A percentile compares a stretch with the other conserved stretches of the same genome.
These are phyloP conservation scores for Lepidonotus clava DNA, from an alignment of 2,888 invertebrate species.

Conservation along the genomic window DNA sequence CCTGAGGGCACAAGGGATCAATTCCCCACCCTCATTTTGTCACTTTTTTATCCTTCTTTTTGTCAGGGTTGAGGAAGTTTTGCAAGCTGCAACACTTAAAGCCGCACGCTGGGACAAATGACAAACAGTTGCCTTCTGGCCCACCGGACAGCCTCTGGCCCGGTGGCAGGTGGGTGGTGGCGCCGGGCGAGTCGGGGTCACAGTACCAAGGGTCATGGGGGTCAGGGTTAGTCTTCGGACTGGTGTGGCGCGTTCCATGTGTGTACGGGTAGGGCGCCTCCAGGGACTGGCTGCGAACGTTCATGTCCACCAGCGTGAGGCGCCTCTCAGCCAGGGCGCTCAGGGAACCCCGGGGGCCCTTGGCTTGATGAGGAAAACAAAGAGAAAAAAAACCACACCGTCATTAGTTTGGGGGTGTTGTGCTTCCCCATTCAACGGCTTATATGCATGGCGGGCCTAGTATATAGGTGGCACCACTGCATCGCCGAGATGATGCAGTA, in stretches of 20 bases:
- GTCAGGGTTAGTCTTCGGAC: too few relatives aligned
- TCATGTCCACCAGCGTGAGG: constrained; percentile 20
- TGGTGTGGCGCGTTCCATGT: neutral
- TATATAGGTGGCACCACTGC: too few relatives aligned
- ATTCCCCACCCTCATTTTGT: constrained; percentile 31
- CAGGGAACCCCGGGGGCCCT: constrained; percentile 30
- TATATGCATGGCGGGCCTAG: too few relatives aligned
- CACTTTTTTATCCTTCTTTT: constrained; percentile 30
- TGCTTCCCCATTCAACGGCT: too few relatives aligned
- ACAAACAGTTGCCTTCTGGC: constrained; percentile 27
- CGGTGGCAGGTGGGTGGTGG: neutral
- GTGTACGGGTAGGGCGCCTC: constrained; percentile 49
- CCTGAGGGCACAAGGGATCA: too few relatives aligned
- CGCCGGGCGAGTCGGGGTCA: neutral
- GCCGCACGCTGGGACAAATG: constrained; percentile 41
- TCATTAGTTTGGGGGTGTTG: too few relatives aligned
- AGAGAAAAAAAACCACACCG: neutral
- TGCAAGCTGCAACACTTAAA: constrained; percentile 13
- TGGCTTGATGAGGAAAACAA: neutral
- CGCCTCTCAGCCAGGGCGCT: constrained; percentile 9
- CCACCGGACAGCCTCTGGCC: neutral
- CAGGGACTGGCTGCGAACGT: constrained; percentile 6
- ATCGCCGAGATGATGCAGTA: too few relatives aligned
- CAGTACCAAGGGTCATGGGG: neutral
- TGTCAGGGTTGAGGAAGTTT: neutral